phyloP scores from a whole-genome alignment of 2,797 vertebrate species.

The Knipowitschia caucasica region DNA sequence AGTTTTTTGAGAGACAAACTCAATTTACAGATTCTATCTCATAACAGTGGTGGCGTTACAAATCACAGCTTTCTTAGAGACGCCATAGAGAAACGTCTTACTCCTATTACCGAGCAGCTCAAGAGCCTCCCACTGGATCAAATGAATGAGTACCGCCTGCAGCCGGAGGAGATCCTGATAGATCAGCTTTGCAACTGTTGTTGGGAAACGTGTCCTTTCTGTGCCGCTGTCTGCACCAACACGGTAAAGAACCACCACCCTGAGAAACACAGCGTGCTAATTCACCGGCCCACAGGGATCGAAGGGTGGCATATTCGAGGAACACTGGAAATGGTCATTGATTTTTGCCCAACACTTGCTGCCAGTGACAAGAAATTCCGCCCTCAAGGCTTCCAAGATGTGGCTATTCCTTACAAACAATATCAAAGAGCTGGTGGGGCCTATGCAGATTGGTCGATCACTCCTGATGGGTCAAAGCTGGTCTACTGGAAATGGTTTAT shows the following conservation, averaged over 20 bases:
- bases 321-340: not conserved
- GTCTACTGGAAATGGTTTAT: constrained; percentile 65
- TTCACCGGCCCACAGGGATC: constrained; percentile 33
- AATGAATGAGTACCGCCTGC: constrained; percentile 25
- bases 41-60: constrained; percentile 38
- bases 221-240: constrained; percentile 28
- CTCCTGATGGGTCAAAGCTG: constrained; percentile 40
- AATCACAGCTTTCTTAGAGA: constrained; percentile 35
- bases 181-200: constrained; percentile 61
- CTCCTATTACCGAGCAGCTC: constrained; percentile 1
- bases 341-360: constrained; percentile 52
- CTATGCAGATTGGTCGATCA: constrained; percentile 48
- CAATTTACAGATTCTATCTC: constrained; percentile 25
- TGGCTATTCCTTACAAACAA: not conserved
- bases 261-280: constrained; percentile 46
- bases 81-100: constrained; percentile 14
- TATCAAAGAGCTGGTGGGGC: constrained; percentile 36
- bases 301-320: not conserved
- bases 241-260: constrained; percentile 39
- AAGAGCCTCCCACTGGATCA: constrained; percentile 8
- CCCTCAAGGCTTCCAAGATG: rapidly evolving
- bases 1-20: constrained; percentile 32
- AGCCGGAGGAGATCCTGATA: constrained; percentile 54
- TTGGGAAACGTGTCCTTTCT: constrained; percentile 63
- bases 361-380: constrained; percentile 18